phyloP scores from a whole-genome alignment of 2,797 vertebrate species.

The Percopsis omiscomaycus region DNA sequence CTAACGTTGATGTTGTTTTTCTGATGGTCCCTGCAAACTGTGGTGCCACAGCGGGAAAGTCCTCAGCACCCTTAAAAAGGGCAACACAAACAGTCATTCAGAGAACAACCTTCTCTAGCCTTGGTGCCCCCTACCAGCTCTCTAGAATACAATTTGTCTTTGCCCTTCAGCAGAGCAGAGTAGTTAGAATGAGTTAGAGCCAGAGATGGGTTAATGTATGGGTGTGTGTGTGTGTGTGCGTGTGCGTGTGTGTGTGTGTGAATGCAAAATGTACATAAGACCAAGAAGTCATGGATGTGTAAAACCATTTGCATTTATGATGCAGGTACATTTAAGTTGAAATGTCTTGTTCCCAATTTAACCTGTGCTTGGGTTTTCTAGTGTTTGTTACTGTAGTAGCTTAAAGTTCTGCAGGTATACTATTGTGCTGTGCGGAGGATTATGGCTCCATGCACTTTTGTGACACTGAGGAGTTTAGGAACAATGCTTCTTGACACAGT shows the following conservation, averaged over 20 bases:
- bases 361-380: too few species aligned
- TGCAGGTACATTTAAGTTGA: too few species aligned
- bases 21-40: conserved; percentile 52
- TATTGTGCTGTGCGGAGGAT: neutral
- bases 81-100: conserved; percentile 52
- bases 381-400: too few species aligned
- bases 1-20: conserved; percentile 67
- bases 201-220: conserved; percentile 14
- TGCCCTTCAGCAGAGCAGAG: conserved; percentile 40
- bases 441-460: conserved; percentile 36
- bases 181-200: conserved; percentile 53
- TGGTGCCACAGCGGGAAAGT: conserved; percentile 57
- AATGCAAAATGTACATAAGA: neutral
- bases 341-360: too few species aligned
- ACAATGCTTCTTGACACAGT: conserved; percentile 61
- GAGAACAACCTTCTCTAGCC: conserved; percentile 46
- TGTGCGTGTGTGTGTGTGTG: neutral
- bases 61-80: conserved; percentile 50
- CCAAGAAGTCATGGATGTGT: too few species aligned
- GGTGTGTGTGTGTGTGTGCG: neutral
- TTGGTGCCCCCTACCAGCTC: conserved; percentile 25
- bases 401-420: neutral
- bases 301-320: too few species aligned
- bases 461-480: conserved; percentile 59
- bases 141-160: conserved; percentile 60